Evolutionary conservation across 1,140 invertebrate genomes (phyloP).

Genomic region (Leguminivora glycinivorella): DNA sequence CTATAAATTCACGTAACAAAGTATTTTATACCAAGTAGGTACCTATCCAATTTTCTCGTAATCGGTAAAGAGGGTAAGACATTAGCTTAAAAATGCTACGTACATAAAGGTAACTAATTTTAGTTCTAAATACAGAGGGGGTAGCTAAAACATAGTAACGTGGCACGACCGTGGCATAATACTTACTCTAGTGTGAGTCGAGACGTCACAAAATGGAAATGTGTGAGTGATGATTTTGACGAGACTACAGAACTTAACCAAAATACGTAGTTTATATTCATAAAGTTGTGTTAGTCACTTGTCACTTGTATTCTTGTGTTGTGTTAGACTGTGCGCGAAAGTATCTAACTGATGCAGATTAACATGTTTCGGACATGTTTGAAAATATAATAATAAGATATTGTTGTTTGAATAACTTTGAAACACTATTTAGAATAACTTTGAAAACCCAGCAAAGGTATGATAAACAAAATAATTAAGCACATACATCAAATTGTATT

Average conservation of each 20-base stretch:
- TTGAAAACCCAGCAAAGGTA: no score
- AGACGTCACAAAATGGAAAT: neutral
- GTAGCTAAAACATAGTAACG: neutral
- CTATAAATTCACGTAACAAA: no score
- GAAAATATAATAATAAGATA: neutral
- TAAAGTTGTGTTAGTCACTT: no score
- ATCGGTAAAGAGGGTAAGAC: no score
- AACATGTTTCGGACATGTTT: neutral
- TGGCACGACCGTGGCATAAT: conserved; percentile 3
- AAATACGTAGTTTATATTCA: neutral
- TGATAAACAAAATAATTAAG: no score
- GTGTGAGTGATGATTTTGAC: neutral
- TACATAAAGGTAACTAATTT: neutral
- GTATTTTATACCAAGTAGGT: no score
- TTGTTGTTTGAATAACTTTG: no score
- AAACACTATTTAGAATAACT: neutral
- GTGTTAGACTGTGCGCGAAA: no score
- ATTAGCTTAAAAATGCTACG: no score
- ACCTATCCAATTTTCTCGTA: no score
- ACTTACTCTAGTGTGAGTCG: neutral
- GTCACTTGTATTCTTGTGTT: no score
- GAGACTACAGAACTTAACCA: neutral
- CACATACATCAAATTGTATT: no score
- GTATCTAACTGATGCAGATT: neutral
- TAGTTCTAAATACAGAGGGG: neutral